These are phyloP conservation scores for Hypothenemus hampei DNA, from an alignment of 1,140 invertebrate genomes.

Conservation along the genomic window DNA sequence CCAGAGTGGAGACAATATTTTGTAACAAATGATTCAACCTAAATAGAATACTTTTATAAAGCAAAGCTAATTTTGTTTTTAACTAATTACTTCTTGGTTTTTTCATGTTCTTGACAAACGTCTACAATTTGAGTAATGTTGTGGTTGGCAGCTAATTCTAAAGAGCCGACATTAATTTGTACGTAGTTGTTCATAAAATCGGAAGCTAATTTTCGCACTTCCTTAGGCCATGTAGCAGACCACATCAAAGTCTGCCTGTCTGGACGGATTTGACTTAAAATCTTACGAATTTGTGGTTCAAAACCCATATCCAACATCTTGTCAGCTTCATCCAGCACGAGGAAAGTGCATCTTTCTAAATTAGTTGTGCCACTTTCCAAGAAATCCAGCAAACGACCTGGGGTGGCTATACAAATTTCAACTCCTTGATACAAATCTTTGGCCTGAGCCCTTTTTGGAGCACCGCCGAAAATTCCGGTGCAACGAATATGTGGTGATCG, in stretches of 20 bases:
- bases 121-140: slow-evolving; percentile 95
- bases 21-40: slow-evolving; percentile 74
- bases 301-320: slow-evolving; percentile 92
- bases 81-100: slow-evolving; percentile 71
- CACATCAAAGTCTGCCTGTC: slow-evolving; percentile 97
- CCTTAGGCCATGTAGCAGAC: slow-evolving; percentile 98
- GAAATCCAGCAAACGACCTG: slow-evolving; percentile 95
- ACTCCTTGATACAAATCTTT: slow-evolving; percentile 82
- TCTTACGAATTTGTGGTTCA: slow-evolving; percentile 97
- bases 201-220: slow-evolving; percentile 87
- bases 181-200: slow-evolving; percentile 88
- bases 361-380: slow-evolving; percentile 87
- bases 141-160: slow-evolving; percentile 91
- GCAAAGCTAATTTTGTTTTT: background rate
- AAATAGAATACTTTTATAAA: slow-evolving; percentile 13
- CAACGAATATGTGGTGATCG: slow-evolving; percentile 76
- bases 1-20: slow-evolving; percentile 80
- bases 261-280: slow-evolving; percentile 91
- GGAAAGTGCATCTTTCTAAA: slow-evolving; percentile 84
- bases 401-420: slow-evolving; percentile 87
- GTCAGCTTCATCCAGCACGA: slow-evolving; percentile 97
- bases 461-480: slow-evolving; percentile 94
- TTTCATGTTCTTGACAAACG: slow-evolving; percentile 85
- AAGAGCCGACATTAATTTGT: slow-evolving; percentile 89
- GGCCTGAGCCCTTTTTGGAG: slow-evolving; percentile 82